Evolutionary conservation across 2,113 vertebrate species (phyloP), one percentile per base, ranked within the genome.

Genomic region (Taurulus bubalis): DNA sequence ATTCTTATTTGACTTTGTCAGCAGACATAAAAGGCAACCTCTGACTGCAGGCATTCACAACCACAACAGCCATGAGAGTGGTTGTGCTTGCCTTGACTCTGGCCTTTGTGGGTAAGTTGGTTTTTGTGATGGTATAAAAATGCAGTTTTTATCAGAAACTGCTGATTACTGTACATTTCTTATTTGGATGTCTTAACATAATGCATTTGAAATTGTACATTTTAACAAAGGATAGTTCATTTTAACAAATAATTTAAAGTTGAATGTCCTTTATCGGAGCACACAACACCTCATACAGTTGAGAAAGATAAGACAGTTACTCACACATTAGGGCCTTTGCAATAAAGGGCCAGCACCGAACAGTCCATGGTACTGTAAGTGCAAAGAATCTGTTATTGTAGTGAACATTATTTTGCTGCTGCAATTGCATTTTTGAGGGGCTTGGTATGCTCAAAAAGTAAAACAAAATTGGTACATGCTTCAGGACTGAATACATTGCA

Each of bases 91-190:
- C 91, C 28, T 80, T 97, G 80, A 84, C 67, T 62, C 79, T 97
- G 85, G 94, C 95, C 90, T 84, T 97, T 9, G 96, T 94, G 91
- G 95, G 96, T 97, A 91, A 96, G 96, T 91, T 28, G 22, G 68
- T 24, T 40, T 36, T 10, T 55, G 14, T 8, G 0, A 67, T 34
- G 1, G 0, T 18, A 2, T 73, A 2, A 36, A 45, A 8, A 70
- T 8, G 20, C 28, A 28, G 3, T 40, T 67, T 45, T 65, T 6
- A 51, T 38, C 3, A 77, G 14, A 66, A 28, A 42, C 3, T 42
- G 40, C 11, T 42, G 3, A 42, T 42, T 42, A 14, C 51, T 53
- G 10, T 9, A 55, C n/a, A 26, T 56, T 56, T 56, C n/a, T 56
- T 51, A 51, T 51, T 51, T 26, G n/a, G 2, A 56, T 24, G 11